These are phyloP conservation scores for Macrophya alboannulata DNA, from an alignment of 2,888 invertebrate genomes.

Conservation along the genomic window DNA sequence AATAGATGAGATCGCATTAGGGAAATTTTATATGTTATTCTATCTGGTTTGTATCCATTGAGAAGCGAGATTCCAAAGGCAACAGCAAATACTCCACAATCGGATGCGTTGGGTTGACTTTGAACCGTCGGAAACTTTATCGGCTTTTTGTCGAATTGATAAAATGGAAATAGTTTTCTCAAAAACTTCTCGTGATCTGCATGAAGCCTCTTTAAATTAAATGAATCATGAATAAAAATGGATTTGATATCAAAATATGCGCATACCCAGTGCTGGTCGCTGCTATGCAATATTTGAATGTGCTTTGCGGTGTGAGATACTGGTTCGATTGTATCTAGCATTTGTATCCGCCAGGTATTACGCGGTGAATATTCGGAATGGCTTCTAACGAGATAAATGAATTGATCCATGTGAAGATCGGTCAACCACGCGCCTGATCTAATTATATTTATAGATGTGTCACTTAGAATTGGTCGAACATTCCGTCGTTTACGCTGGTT, in stretches of 20 bases:
- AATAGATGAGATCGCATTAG: constrained; percentile 57
- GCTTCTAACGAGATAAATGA: constrained; percentile 45
- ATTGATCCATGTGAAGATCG: constrained; percentile 57
- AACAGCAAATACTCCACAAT: constrained; percentile 54
- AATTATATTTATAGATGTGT: background rate
- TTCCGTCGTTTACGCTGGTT: background rate
- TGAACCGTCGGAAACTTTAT: constrained; percentile 37
- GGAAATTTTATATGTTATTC: constrained; percentile 22
- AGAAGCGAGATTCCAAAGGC: constrained; percentile 49
- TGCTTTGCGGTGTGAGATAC: constrained; percentile 56
- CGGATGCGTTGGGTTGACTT: constrained; percentile 21
- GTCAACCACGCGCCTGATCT: constrained; percentile 37
- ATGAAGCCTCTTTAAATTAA: constrained; percentile 44
- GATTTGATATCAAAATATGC: constrained; percentile 56
- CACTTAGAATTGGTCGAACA: background rate
- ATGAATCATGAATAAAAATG: constrained; percentile 59
- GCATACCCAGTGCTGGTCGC: constrained; percentile 57
- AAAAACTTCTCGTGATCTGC: constrained; percentile 54
- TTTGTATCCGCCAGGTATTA: constrained; percentile 47
- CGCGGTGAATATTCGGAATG: constrained; percentile 47
- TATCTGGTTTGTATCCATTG: constrained; percentile 4
- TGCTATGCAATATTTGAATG: constrained; percentile 61
- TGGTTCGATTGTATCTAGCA: constrained; percentile 55
- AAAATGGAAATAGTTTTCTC: constrained; percentile 56
- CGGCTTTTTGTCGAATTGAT: constrained; percentile 26